Conservation (phyloP, 64 coral and sea anemone species). For the Trachythela sp. region DNA sequence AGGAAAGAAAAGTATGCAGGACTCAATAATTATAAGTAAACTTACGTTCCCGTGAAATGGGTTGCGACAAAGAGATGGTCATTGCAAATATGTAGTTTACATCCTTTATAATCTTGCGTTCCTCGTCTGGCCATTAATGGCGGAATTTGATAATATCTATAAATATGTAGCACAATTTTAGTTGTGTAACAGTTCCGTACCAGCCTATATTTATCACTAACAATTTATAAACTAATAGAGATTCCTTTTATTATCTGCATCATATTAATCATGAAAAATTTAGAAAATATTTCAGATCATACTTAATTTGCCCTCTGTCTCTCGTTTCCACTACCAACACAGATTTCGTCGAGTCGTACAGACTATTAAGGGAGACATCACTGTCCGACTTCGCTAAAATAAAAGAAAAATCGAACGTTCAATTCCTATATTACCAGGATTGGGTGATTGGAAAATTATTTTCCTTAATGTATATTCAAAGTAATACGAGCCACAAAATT, state of each 20-base stretch:
- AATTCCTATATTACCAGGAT: too few species aligned
- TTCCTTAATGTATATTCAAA: too few species aligned
- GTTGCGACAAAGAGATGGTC: slow-evolving; percentile 67
- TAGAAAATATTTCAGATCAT: not conserved
- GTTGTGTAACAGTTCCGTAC: not conserved
- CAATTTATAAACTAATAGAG: too few species aligned
- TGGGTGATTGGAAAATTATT: too few species aligned
- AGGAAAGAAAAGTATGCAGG: too few species aligned
- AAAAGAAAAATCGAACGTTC: not conserved
- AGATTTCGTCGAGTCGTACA: slow-evolving; percentile 63
- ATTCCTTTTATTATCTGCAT: too few species aligned
- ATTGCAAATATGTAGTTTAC: slow-evolving; percentile 77
- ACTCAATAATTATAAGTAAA: too few species aligned
- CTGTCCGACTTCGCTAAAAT: slow-evolving; percentile 59
- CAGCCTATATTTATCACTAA: too few species aligned
- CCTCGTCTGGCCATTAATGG: slow-evolving; percentile 43
- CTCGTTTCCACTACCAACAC: slow-evolving; percentile 61
- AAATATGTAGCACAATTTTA: not conserved
- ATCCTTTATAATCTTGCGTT: slow-evolving; percentile 64
- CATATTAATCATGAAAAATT: too few species aligned
- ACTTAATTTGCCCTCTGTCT: slow-evolving; percentile 58
- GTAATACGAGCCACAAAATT: too few species aligned
- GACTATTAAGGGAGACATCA: slow-evolving; percentile 70
- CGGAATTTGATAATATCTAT: slow-evolving; percentile 67
- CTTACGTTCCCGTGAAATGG: slow-evolving; percentile 53